Base-by-base conservation (phyloP, 2,113 vertebrate species). In the Protomyctophum bolini region DNA sequence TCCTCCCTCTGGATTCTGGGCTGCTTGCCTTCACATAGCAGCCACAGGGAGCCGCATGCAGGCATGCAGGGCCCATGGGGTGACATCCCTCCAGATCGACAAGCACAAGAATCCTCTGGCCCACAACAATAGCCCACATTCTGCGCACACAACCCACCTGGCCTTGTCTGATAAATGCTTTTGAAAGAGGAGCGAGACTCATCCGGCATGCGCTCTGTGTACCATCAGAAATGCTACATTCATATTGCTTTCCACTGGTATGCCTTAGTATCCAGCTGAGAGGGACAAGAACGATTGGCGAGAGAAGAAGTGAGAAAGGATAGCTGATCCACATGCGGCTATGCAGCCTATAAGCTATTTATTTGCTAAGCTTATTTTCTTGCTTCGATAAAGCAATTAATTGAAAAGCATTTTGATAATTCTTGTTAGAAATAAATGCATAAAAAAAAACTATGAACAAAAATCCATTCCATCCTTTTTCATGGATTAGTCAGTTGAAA, bases 101-200 rank as follows among this genome's bases (percentile, higher is more conserved):
- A 79, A 75, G 70, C 74, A 81, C 46, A 67, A 79, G 66, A 71
- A 84, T 82, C 80, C 79, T 82, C 51, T 81, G 79, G 75, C 62
- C 76, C 52, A 81, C 77, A 87, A 91, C 85, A 91, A 91, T 90
- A 84, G 86, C 76, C 81, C 84, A 87, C 79, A 90, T 89, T 88
- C 81, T 87, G 77, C 71, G 77, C 80, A 73, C 82, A 58, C 77
- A 83, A 84, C 79, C 86, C 90, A 89, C 86, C 89, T 91, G 89
- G 88, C 77, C 84, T 76, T 70, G 79, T 80, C 79, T 87, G 88
- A 91, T 91, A 89, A 91, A 91, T 86, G 86, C 62, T 82, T 78
- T 74, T 78, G 63, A 76, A 86, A 83, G 76, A 81, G 75, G 51
- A 46, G 21, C 1, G 33, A 41, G 33, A 4, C 33, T 41, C 33